Percentiles rank a stretch among this genome's conserved stretches.
Conservation (phyloP, 1,140 invertebrate genomes). For the Drosophila suzukii region DNA sequence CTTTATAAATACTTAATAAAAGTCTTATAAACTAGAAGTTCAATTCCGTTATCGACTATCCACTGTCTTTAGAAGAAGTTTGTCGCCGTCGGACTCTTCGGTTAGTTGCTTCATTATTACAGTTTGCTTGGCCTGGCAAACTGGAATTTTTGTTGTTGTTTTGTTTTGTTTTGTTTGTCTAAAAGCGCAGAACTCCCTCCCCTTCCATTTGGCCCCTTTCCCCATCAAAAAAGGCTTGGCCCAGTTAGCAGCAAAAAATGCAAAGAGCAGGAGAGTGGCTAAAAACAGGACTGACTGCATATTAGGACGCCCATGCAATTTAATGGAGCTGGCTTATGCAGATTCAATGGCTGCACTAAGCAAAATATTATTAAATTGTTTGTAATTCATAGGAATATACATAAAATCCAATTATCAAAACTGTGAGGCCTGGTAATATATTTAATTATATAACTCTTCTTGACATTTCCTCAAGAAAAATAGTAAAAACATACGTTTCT, state of each 20-base stretch:
- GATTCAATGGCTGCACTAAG: conserved; percentile 20
- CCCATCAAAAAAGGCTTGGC: conserved; percentile 54
- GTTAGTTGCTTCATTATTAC: conserved; percentile 52
- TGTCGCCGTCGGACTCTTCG: conserved; percentile 28
- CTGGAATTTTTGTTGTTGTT: conserved; percentile 63
- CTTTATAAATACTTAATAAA: no score
- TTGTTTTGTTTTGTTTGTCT: conserved; percentile 43
- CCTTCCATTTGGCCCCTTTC: neutral
- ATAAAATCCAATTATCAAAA: no score
- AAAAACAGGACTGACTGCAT: conserved; percentile 70
- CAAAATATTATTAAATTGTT: neutral
- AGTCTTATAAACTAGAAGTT: neutral
- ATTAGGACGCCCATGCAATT: conserved; percentile 63
- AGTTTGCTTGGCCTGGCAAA: conserved; percentile 54
- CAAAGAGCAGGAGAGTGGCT: conserved; percentile 37
- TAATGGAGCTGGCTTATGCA: conserved; percentile 36
- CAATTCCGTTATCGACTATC: neutral
- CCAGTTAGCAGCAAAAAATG: conserved; percentile 57
- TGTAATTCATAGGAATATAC: no score
- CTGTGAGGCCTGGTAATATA: no score
- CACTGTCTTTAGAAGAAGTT: conserved; percentile 22
- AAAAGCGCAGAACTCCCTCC: conserved; percentile 35
- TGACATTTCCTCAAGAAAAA: no score
- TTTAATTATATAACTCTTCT: no score
- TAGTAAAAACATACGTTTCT: no score